Evolutionary conservation across 2,888 invertebrate genomes (phyloP).

Genomic region (Lepidonotus clava): DNA sequence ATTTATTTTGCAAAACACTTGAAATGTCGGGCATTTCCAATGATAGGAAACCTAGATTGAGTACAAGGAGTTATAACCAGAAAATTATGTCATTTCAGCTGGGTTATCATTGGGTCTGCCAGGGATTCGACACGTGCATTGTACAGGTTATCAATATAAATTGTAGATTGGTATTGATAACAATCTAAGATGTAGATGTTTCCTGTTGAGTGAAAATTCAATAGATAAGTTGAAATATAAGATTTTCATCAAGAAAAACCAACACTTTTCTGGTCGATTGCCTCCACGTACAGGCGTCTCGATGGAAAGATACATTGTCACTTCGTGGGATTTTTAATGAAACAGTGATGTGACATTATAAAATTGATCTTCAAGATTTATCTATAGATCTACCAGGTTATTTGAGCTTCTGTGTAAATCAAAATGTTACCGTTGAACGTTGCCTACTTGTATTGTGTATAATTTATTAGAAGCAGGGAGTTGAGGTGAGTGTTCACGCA

Average conservation of each 20-base stretch:
- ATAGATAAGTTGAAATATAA: neutral
- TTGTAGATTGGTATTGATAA: neutral
- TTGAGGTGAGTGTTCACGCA: conserved; percentile 4
- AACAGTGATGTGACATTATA: conserved; percentile 18
- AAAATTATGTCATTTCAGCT: neutral
- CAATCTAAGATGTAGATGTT: neutral
- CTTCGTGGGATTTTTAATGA: neutral
- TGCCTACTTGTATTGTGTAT: neutral
- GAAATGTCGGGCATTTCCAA: conserved; percentile 39
- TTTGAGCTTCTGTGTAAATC: conserved; percentile 26
- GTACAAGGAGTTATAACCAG: neutral
- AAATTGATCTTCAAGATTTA: neutral
- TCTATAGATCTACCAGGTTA: neutral
- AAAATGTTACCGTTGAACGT: conserved; percentile 23
- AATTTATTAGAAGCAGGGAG: neutral
- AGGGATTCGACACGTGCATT: conserved; percentile 16
- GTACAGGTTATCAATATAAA: neutral
- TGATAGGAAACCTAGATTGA: conserved; percentile 3
- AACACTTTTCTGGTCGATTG: neutral
- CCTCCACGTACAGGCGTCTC: neutral
- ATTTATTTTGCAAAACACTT: conserved; percentile 48
- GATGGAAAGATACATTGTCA: too few species aligned
- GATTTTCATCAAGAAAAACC: neutral
- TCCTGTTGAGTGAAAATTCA: neutral
- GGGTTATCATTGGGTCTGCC: conserved; percentile 14